These are phyloP conservation scores for Jacana jacana DNA, from an alignment of 2,113 vertebrate genomes.

Conservation along the genomic window DNA sequence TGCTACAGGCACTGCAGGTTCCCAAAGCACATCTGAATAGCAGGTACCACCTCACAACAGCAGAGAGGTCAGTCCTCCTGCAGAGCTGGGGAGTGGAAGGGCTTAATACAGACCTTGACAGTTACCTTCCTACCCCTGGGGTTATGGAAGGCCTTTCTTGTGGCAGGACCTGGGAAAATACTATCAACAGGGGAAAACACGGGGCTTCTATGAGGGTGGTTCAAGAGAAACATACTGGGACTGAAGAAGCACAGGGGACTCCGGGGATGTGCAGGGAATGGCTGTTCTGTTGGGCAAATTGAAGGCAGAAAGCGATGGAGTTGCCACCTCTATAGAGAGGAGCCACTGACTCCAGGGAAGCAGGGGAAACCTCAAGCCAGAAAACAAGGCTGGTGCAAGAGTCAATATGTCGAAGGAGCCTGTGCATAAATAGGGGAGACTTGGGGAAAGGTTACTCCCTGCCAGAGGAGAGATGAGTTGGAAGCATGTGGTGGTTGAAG, in stretches of 20 bases:
- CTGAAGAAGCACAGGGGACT: background rate
- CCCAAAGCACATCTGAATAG: background rate
- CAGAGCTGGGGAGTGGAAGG: background rate
- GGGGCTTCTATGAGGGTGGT: background rate
- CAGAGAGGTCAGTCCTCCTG: background rate
- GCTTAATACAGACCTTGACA: background rate
- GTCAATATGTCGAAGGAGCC: background rate
- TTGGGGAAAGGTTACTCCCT: background rate
- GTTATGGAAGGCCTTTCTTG: background rate
- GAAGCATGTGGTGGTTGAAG: background rate
- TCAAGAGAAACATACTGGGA: background rate
- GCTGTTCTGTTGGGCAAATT: background rate
- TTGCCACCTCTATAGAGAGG: background rate
- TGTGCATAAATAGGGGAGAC: background rate
- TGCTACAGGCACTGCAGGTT: background rate
- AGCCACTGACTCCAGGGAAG: background rate
- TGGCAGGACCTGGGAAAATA: background rate
- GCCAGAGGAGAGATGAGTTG: background rate
- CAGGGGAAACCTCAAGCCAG: background rate
- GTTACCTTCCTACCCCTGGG: background rate
- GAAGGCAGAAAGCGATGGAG: background rate
- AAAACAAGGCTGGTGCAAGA: background rate
- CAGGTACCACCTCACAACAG: accelerated
- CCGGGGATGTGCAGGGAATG: background rate
- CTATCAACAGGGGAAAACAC: background rate